Evolutionary conservation across 2,113 vertebrate species (phyloP).

Genomic region (Aptenodytes patagonicus): DNA sequence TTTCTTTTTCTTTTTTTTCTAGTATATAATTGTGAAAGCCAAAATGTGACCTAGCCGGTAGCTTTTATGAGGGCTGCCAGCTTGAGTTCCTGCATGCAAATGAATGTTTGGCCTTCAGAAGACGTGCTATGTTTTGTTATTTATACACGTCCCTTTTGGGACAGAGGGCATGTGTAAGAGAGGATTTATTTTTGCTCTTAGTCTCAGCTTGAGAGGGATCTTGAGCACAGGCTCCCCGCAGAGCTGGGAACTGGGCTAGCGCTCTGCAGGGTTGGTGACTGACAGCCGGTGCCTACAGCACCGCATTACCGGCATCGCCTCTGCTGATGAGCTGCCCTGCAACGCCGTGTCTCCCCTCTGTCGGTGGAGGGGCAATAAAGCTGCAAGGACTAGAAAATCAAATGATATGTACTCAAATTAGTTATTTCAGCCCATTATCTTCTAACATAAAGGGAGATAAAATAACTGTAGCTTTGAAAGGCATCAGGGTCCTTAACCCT

Average conservation of each 20-base stretch:
- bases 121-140: background rate
- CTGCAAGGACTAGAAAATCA: background rate
- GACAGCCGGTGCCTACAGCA: background rate
- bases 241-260: background rate
- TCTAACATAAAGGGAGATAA: background rate
- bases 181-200: background rate
- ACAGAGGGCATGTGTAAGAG: no score
- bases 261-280: background rate
- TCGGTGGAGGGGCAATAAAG: background rate
- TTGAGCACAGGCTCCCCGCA: background rate
- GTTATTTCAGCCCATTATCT: background rate
- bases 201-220: accelerated
- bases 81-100: background rate
- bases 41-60: no score
- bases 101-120: background rate
- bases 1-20: no score
- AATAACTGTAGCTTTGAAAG: background rate
- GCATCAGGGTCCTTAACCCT: background rate
- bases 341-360: accelerated
- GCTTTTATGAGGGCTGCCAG: background rate
- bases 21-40: background rate
- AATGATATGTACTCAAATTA: no score
- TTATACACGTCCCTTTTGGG: background rate
- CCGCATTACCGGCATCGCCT: accelerated
- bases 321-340: background rate